Conservation (phyloP, 2,113 vertebrate genomes). For the Psephotus haematonotus region DNA sequence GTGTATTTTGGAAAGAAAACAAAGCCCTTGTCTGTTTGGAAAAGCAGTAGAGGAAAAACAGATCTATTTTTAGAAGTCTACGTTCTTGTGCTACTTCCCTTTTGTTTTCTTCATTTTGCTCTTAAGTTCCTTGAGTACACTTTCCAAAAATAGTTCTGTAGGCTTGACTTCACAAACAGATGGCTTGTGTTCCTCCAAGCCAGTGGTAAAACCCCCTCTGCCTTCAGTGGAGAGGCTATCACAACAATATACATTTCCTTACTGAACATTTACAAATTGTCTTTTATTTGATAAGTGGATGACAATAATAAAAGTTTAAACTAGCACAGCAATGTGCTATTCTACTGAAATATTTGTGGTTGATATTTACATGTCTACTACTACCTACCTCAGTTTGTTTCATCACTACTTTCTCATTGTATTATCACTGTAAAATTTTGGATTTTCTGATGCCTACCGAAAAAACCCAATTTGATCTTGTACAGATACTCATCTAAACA, state of each 20-base stretch:
- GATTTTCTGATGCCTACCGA: neutral
- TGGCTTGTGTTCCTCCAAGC: neutral
- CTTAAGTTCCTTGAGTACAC: accelerated
- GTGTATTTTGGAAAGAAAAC: neutral
- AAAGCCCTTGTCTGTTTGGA: neutral
- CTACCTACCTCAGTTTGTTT: neutral
- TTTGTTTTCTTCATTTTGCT: neutral
- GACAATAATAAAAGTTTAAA: neutral
- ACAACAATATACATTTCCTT: neutral
- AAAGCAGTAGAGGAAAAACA: neutral
- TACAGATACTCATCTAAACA: neutral
- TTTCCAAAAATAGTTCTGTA: neutral
- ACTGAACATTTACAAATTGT: neutral
- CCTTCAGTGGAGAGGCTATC: neutral
- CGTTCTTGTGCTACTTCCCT: neutral
- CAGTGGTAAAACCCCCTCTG: neutral
- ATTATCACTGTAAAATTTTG: neutral
- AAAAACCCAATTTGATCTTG: neutral
- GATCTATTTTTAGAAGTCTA: neutral
- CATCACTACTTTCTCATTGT: neutral
- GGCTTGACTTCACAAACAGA: neutral
- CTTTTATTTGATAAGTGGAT: neutral
- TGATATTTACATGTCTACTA: neutral
- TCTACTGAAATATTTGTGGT: neutral
- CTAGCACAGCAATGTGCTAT: neutral